phyloP scores from a whole-genome alignment of 2,797 vertebrate species.

The Nyctibius grandis region DNA sequence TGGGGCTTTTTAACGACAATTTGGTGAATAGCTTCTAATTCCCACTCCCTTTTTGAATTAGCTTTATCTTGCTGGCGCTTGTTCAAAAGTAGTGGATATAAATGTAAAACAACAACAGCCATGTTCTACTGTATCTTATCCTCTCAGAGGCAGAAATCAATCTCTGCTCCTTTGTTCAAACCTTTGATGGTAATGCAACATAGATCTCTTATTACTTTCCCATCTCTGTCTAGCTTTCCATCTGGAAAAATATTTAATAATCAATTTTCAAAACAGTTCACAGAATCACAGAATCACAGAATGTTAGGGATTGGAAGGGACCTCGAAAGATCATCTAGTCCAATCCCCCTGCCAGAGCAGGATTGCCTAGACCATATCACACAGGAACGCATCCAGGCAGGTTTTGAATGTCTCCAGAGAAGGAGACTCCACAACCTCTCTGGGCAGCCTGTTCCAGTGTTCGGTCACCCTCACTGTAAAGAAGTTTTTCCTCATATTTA shows the following conservation, averaged over 20 bases:
- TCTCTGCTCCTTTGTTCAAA: conserved; percentile 2
- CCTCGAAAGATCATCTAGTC: too few relatives aligned
- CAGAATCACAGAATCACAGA: too few relatives aligned
- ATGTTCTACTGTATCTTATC: neutral
- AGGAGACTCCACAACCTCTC: too few relatives aligned
- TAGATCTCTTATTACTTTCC: conserved; percentile 25
- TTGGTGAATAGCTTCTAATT: neutral
- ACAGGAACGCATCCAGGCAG: too few relatives aligned
- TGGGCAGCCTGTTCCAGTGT: too few relatives aligned
- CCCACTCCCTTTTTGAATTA: neutral
- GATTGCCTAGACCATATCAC: too few relatives aligned
- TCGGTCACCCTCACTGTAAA: too few relatives aligned
- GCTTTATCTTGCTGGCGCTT: neutral
- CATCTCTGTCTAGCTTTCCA: neutral
- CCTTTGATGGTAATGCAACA: neutral
- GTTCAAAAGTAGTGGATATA: neutral
- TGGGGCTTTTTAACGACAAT: neutral
- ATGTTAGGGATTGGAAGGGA: too few relatives aligned
- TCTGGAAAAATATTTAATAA: conserved; percentile 36
- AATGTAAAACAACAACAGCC: neutral
- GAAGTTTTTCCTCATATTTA: too few relatives aligned
- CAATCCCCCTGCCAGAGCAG: too few relatives aligned
- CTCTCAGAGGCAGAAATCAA: neutral
- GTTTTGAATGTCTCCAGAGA: too few relatives aligned
- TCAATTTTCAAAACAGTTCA: conserved; percentile 7